Evolutionary conservation across 2,888 invertebrate genomes (phyloP).

Genomic region (Lithophane socia): DNA sequence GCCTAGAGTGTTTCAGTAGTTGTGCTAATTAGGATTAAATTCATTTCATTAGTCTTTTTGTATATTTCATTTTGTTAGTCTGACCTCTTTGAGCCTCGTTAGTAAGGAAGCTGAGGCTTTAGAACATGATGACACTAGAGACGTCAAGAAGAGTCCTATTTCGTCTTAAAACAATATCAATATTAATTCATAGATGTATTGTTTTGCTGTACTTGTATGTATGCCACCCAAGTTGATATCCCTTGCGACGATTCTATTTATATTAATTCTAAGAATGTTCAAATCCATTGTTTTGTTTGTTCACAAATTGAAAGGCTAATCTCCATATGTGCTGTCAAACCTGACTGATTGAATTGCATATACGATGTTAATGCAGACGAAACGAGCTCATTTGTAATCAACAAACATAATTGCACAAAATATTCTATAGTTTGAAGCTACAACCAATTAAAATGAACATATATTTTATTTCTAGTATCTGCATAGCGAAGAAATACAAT

Average conservation of each 20-base stretch:
- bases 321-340: conserved; percentile 60
- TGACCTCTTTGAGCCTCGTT: not conserved
- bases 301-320: conserved; percentile 52
- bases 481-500: conserved; percentile 73
- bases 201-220: conserved; percentile 9
- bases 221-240: conserved; percentile 59
- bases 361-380: conserved; percentile 39
- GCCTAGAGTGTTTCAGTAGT: not conserved
- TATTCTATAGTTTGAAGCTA: conserved; percentile 66
- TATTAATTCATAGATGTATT: conserved; percentile 18
- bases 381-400: conserved; percentile 71
- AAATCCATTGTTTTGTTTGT: conserved; percentile 62
- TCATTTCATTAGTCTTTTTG: not conserved
- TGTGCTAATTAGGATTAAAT: not conserved
- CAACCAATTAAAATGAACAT: conserved; percentile 74
- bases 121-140: not conserved
- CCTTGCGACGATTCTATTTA: conserved; percentile 42
- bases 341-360: conserved; percentile 55
- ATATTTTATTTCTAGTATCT: conserved; percentile 61
- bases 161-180: not conserved
- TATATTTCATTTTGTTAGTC: not conserved
- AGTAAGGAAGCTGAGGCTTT: not conserved
- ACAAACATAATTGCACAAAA: conserved; percentile 67
- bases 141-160: not conserved
- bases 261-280: conserved; percentile 49